These are phyloP conservation scores for Holacanthus passer DNA, from an alignment of 2,113 vertebrate species.

Conservation along the genomic window DNA sequence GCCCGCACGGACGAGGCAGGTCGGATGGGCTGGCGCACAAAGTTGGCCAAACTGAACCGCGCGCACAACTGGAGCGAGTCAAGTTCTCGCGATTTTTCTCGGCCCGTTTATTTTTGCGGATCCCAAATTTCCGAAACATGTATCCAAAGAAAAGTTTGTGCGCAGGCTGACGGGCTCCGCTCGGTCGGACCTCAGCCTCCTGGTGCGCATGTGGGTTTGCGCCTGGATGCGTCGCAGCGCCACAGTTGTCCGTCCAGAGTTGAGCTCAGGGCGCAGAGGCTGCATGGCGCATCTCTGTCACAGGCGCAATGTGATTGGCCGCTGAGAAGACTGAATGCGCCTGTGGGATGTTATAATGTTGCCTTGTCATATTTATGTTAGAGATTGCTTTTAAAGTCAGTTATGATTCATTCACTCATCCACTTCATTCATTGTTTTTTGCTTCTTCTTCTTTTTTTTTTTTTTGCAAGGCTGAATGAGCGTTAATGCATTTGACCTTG, in stretches of 20 bases:
- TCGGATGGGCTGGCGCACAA: slow-evolving; percentile 49
- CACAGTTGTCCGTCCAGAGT: slow-evolving; percentile 67
- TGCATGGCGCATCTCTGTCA: slow-evolving; percentile 49
- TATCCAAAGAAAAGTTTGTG: slow-evolving; percentile 37
- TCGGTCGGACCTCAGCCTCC: slow-evolving; percentile 2
- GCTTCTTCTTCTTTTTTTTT: too few relatives aligned
- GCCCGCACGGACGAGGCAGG: slow-evolving; percentile 32
- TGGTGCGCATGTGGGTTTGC: slow-evolving; percentile 44
- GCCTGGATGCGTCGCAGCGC: slow-evolving; percentile 46
- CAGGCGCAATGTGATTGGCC: slow-evolving; percentile 70
- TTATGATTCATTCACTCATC: slow-evolving; percentile 11
- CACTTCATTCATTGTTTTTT: background rate
- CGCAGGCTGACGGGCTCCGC: slow-evolving; percentile 8
- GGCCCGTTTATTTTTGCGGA: slow-evolving; percentile 59
- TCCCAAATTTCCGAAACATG: background rate
- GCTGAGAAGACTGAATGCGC: background rate
- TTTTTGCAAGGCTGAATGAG: too few relatives aligned
- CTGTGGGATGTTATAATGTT: slow-evolving; percentile 29
- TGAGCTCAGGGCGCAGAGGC: slow-evolving; percentile 47
- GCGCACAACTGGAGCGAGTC: slow-evolving; percentile 46
- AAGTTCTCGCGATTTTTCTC: slow-evolving; percentile 64
- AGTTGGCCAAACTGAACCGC: slow-evolving; percentile 74
- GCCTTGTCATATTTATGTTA: slow-evolving; percentile 36
- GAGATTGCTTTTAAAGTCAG: background rate
- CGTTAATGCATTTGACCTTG: slow-evolving; percentile 36